phyloP scores from a whole-genome alignment of 2,888 invertebrate genomes.

The Eupithecia pulchellata region DNA sequence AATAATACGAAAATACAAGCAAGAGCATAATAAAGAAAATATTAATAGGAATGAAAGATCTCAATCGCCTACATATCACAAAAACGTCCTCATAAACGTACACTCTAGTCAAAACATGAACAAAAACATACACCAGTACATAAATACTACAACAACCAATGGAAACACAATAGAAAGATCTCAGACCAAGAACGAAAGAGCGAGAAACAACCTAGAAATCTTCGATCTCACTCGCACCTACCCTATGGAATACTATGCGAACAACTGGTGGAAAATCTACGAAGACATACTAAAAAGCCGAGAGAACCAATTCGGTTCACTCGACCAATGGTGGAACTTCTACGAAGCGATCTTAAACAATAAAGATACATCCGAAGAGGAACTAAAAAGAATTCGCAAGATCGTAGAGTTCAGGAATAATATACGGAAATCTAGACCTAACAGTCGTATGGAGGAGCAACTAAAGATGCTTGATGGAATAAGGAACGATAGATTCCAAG shows the following conservation, averaged over 20 bases:
- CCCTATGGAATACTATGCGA: conserved; percentile 78
- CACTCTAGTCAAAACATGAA: conserved; percentile 51
- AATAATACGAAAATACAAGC: conserved; percentile 74
- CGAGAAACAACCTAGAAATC: conserved; percentile 65
- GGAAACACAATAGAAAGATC: conserved; percentile 58
- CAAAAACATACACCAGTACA: conserved; percentile 61
- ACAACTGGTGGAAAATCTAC: conserved; percentile 83
- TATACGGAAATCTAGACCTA: conserved; percentile 60
- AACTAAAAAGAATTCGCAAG: conserved; percentile 61
- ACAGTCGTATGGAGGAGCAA: conserved; percentile 75
- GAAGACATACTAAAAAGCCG: conserved; percentile 75
- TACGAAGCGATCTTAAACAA: conserved; percentile 75
- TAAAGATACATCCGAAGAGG: conserved; percentile 61
- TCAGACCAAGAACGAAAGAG: conserved; percentile 54
- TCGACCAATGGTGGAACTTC: conserved; percentile 81
- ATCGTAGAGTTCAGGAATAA: conserved; percentile 62
- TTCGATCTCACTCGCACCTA: conserved; percentile 75
- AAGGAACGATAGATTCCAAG: conserved; percentile 68
- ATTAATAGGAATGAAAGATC: conserved; percentile 42
- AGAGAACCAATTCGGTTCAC: conserved; percentile 78
- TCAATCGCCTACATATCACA: conserved; percentile 51
- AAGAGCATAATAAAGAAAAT: conserved; percentile 65
- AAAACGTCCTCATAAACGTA: conserved; percentile 65
- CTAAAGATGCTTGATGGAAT: conserved; percentile 72
- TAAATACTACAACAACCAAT: conserved; percentile 49